Evolutionary conservation across 1,140 invertebrate species (phyloP).

Genomic region (Cepaea nemoralis): DNA sequence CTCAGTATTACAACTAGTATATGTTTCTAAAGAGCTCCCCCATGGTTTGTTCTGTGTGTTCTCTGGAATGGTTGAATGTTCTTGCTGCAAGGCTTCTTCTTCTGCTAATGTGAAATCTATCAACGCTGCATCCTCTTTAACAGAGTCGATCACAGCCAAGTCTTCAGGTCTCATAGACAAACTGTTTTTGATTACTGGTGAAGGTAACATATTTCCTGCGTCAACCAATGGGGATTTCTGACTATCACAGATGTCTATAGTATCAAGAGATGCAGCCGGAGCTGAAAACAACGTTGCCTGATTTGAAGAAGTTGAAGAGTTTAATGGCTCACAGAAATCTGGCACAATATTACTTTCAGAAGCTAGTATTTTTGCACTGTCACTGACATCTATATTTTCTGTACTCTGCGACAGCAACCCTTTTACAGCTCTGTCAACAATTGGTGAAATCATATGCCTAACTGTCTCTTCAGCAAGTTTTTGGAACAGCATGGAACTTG

Average conservation of each 20-base stretch:
- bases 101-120: neutral
- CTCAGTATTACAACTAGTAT: too few species aligned
- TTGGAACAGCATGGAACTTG: constrained; percentile 46
- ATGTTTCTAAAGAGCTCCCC: neutral
- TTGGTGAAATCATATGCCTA: constrained; percentile 34
- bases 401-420: constrained; percentile 24
- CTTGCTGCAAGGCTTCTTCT: neutral
- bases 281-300: neutral
- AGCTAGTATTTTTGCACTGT: neutral
- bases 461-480: constrained; percentile 45
- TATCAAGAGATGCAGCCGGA: neutral
- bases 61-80: neutral
- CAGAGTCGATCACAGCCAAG: neutral
- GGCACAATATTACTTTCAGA: constrained; percentile 18
- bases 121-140: neutral
- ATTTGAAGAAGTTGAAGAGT: neutral
- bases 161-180: neutral
- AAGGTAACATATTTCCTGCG: neutral
- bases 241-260: neutral
- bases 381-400: neutral
- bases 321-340: neutral
- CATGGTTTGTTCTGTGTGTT: neutral
- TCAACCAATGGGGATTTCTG: neutral
- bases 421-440: constrained; percentile 33
- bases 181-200: neutral